Conservation (phyloP, 2,113 vertebrate species). For the Pelvicachromis taeniatus region DNA sequence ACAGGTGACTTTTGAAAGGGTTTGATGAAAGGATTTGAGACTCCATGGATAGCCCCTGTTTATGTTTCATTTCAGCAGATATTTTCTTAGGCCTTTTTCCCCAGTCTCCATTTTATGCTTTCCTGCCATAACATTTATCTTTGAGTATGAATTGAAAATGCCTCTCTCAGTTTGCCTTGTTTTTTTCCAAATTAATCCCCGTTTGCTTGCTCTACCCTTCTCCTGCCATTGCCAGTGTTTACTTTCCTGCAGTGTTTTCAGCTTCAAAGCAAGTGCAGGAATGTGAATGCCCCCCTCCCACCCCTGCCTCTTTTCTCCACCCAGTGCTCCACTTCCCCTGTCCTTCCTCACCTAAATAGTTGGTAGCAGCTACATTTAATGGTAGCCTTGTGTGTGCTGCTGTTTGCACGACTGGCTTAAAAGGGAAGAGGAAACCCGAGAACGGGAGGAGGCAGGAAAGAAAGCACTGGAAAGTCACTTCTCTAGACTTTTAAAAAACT, state of each 20-base stretch:
- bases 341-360: constrained; percentile 49
- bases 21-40: neutral
- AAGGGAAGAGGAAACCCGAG: constrained; percentile 7
- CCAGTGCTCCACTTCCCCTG: constrained; percentile 48
- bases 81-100: neutral
- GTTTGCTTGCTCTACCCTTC: constrained; percentile 9
- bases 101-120: neutral
- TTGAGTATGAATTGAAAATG: constrained; percentile 4
- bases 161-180: neutral
- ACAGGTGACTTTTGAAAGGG: neutral
- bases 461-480: neutral
- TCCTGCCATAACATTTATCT: constrained; percentile 32
- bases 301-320: constrained; percentile 22
- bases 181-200: constrained; percentile 17
- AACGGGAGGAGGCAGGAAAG: neutral
- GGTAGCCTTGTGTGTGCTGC: constrained; percentile 38
- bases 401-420: constrained; percentile 33
- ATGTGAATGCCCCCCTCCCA: constrained; percentile 30
- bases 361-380: constrained; percentile 44
- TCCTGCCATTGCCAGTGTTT: constrained; percentile 43
- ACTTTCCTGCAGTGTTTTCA: constrained; percentile 49
- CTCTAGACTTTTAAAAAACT: neutral
- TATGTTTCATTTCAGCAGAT: neutral
- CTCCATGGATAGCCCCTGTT: neutral
- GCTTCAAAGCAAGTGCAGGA: constrained; percentile 62